Evolutionary conservation across 2,888 invertebrate genomes (phyloP).

Genomic region (Aquatica leii): DNA sequence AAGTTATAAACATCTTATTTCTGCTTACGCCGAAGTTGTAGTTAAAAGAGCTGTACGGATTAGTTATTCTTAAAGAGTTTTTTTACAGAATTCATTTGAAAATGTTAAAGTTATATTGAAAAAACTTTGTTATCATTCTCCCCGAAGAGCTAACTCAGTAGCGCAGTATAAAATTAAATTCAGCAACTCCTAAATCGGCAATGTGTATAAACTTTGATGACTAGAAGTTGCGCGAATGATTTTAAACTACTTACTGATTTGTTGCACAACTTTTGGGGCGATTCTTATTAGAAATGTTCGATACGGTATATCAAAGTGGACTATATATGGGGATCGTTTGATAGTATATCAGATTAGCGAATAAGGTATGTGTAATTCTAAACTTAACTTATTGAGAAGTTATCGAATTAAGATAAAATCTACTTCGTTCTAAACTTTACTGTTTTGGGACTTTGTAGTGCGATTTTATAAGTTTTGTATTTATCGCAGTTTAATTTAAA

Average conservation of each 20-base stretch:
- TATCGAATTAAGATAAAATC: too few species aligned
- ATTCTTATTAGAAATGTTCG: slow-evolving; percentile 18
- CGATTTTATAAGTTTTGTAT: too few species aligned
- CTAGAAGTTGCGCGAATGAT: slow-evolving; percentile 36
- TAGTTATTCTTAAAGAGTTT: slow-evolving; percentile 5
- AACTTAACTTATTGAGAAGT: too few species aligned
- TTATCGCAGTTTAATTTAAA: too few species aligned
- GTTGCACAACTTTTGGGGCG: slow-evolving; percentile 34
- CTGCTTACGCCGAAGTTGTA: background rate
- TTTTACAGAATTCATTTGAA: slow-evolving; percentile 9
- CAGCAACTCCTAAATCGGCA: slow-evolving; percentile 30
- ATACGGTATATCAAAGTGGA: too few species aligned
- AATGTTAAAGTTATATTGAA: slow-evolving; percentile 34
- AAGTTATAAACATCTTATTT: too few species aligned
- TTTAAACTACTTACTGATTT: slow-evolving; percentile 38
- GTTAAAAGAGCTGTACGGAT: slow-evolving; percentile 2
- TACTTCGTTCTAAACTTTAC: too few species aligned
- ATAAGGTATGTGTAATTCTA: too few species aligned
- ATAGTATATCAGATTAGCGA: too few species aligned
- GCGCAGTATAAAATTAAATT: slow-evolving; percentile 33
- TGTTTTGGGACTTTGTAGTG: too few species aligned
- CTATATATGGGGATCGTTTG: too few species aligned
- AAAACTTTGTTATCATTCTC: slow-evolving; percentile 32
- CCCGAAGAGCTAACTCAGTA: slow-evolving; percentile 28
- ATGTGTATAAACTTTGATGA: slow-evolving; percentile 36